Percentiles rank a stretch among this genome's conserved stretches.
Evolutionary conservation across 2,888 invertebrate genomes (phyloP).

Genomic region (Drosophila limbata): DNA sequence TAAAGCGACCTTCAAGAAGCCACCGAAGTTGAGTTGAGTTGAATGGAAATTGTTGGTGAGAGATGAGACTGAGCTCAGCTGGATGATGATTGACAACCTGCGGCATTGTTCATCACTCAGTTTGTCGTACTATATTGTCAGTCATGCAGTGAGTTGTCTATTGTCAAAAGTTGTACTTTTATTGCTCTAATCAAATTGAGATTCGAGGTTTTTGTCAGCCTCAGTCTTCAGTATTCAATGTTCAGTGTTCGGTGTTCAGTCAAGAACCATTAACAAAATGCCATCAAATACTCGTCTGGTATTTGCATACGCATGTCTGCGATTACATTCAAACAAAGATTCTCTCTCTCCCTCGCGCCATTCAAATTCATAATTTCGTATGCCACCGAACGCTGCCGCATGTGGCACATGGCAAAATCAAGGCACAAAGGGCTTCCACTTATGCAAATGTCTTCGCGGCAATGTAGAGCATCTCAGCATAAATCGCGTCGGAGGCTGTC

Average conservation of each 20-base stretch:
- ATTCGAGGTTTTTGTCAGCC: conserved; percentile 24
- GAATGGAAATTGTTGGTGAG: neutral
- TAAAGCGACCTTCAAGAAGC: conserved; percentile 51
- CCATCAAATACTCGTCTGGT: conserved; percentile 28
- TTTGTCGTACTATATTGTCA: conserved; percentile 29
- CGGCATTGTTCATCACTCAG: conserved; percentile 37
- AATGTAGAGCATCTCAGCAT: conserved; percentile 24
- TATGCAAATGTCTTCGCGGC: conserved; percentile 60
- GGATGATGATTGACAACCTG: conserved; percentile 61
- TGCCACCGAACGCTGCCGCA: conserved; percentile 31
- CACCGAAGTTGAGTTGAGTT: conserved; percentile 18
- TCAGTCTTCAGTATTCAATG: conserved; percentile 10
- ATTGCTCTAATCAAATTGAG: conserved; percentile 55
- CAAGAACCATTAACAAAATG: conserved; percentile 54
- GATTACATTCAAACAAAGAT: conserved; percentile 15
- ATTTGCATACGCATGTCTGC: conserved; percentile 57
- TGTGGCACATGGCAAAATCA: conserved; percentile 41
- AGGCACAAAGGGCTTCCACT: conserved; percentile 47
- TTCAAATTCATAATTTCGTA: conserved; percentile 66
- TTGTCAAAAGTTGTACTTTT: conserved; percentile 49
- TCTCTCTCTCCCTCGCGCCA: neutral
- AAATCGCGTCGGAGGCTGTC: conserved; percentile 27
- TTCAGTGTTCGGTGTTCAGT: conserved; percentile 28
- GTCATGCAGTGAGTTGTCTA: conserved; percentile 23
- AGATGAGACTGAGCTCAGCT: conserved; percentile 8